These are phyloP conservation scores for Macrostomum lignano DNA, from an alignment of 1,140 invertebrate species.

Conservation along the genomic window DNA sequence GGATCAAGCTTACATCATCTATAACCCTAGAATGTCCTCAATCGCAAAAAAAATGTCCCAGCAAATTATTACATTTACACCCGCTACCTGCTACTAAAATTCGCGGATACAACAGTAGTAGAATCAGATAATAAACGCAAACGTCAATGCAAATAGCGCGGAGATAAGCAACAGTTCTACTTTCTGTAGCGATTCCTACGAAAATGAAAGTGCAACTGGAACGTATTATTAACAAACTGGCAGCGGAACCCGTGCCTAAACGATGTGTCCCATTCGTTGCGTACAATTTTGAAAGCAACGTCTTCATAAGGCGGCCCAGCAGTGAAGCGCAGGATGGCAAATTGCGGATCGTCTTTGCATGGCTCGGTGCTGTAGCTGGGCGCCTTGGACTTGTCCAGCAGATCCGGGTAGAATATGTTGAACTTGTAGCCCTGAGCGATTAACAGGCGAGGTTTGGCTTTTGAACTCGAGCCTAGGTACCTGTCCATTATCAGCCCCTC, in stretches of 20 bases:
- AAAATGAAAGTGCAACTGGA: conserved; percentile 96
- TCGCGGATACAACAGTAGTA: too few species aligned
- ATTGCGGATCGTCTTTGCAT: conserved; percentile 67
- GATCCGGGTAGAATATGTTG: conserved; percentile 97
- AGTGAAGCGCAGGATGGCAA: conserved; percentile 68
- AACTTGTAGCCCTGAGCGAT: conserved; percentile 99
- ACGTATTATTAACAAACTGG: conserved; percentile 97
- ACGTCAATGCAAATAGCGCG: too few species aligned
- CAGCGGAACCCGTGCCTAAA: conserved; percentile 88
- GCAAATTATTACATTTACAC: too few species aligned
- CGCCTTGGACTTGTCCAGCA: conserved; percentile 73
- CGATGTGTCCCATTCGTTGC: conserved; percentile 93
- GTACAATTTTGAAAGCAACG: conserved; percentile 96
- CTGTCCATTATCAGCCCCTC: too few species aligned
- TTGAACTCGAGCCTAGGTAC: too few species aligned
- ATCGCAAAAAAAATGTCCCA: too few species aligned
- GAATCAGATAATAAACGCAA: too few species aligned
- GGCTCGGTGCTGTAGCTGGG: conserved; percentile 63
- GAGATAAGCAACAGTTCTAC: too few species aligned
- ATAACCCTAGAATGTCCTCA: too few species aligned
- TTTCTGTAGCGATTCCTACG: conserved; percentile 79
- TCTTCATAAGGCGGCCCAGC: conserved; percentile 96
- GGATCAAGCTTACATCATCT: too few species aligned
- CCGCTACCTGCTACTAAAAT: too few species aligned
- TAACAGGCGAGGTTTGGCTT: too few species aligned